These are phyloP conservation scores for Porites evermanni DNA, from an alignment of 92 coral and sea anemone genomes.

Conservation along the genomic window DNA sequence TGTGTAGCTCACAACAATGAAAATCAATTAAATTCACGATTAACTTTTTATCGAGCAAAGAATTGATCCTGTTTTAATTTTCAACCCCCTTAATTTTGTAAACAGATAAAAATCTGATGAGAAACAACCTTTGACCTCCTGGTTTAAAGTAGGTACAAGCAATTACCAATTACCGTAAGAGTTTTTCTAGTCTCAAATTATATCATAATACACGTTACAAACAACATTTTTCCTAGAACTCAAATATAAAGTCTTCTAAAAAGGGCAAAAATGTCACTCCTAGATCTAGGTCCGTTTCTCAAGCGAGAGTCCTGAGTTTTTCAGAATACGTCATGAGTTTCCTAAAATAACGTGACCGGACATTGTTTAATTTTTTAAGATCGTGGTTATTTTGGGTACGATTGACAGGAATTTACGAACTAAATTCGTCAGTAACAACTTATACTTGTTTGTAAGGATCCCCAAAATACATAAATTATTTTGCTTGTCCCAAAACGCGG, in stretches of 20 bases:
- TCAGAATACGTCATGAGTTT: not conserved
- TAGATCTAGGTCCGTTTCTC: not conserved
- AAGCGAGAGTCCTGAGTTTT: not conserved
- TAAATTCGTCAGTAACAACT: not conserved
- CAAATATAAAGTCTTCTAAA: too few species aligned
- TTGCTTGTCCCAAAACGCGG: not conserved
- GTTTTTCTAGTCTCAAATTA: too few species aligned
- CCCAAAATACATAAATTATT: not conserved
- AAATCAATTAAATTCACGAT: too few species aligned
- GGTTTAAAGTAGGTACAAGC: not conserved
- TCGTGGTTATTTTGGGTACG: not conserved
- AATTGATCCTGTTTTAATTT: too few species aligned
- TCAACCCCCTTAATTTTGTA: not conserved
- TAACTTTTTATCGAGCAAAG: not conserved
- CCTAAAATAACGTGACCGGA: not conserved
- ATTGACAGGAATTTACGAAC: conserved; percentile 1
- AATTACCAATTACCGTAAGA: too few species aligned
- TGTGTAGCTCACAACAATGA: too few species aligned
- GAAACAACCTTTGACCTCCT: not conserved
- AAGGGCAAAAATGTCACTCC: too few species aligned
- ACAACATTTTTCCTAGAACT: too few species aligned
- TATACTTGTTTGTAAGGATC: not conserved
- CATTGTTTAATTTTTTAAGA: not conserved
- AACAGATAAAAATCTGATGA: not conserved
- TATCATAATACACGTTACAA: too few species aligned